phyloP scores from a whole-genome alignment of 2,888 invertebrate species.

The Nasonia oneida region DNA sequence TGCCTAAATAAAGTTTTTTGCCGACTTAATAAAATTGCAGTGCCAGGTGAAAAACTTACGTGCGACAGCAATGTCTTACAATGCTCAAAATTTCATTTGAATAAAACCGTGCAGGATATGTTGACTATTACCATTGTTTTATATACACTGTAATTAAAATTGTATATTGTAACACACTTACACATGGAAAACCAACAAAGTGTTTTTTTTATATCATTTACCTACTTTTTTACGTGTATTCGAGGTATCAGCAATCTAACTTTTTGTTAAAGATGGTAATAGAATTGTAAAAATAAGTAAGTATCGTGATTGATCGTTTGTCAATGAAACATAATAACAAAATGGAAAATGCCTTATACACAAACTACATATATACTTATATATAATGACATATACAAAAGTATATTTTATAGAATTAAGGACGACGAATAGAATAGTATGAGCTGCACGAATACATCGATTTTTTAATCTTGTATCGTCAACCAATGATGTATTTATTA shows the following conservation, averaged over 20 bases:
- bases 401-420: slow-evolving; percentile 14
- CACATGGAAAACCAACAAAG: neutral
- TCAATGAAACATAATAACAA: slow-evolving; percentile 8
- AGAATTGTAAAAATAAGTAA: neutral
- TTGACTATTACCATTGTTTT: neutral
- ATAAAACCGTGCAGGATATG: neutral
- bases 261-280: neutral
- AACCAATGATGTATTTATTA: slow-evolving; percentile 28
- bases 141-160: neutral
- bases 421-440: neutral
- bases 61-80: neutral
- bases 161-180: neutral
- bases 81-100: neutral
- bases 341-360: slow-evolving; percentile 8
- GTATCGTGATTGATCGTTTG: slow-evolving; percentile 3
- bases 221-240: neutral
- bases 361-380: neutral
- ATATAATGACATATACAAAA: neutral
- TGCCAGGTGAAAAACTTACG: neutral
- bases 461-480: slow-evolving; percentile 4
- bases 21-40: neutral
- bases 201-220: neutral
- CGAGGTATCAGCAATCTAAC: neutral
- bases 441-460: neutral
- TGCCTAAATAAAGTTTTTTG: neutral